Conservation (phyloP, 2,797 vertebrate species). For the Aldrovandia affinis region DNA sequence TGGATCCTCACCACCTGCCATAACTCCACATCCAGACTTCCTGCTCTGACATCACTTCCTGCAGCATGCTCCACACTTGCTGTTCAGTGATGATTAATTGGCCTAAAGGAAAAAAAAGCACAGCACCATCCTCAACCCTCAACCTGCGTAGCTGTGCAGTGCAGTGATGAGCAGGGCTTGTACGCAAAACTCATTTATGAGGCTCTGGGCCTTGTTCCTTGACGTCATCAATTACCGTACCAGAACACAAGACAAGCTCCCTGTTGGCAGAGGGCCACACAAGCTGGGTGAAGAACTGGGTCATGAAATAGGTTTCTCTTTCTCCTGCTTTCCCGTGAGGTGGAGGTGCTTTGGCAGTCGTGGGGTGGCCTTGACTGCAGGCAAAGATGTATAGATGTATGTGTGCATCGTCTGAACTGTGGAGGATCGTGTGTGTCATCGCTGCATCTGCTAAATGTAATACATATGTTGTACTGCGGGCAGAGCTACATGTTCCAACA, state of each 20-base stretch:
- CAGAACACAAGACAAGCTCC: not conserved
- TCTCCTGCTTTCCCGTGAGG: not conserved
- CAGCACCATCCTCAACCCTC: not conserved
- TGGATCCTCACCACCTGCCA: no score
- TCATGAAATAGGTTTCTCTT: not conserved
- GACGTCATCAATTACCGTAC: not conserved
- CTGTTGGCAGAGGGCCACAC: not conserved
- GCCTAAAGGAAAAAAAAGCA: not conserved
- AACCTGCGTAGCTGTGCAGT: not conserved
- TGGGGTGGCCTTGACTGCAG: not conserved
- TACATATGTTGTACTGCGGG: not conserved
- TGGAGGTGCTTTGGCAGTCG: not conserved
- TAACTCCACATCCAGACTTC: not conserved
- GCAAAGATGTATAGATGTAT: not conserved
- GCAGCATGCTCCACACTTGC: not conserved
- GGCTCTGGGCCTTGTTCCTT: not conserved
- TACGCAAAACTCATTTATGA: not conserved
- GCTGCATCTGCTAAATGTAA: not conserved
- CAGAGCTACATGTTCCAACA: not conserved
- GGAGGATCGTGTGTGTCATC: not conserved
- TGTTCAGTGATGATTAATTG: not conserved
- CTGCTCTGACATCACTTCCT: not conserved
- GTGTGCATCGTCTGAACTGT: no score
- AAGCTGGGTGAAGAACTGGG: conserved; percentile 10
- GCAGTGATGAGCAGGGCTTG: not conserved